A percentile compares a stretch with the other conserved stretches of the same genome.
These are phyloP conservation scores for Ophion slaviceki DNA, from an alignment of 2,888 invertebrate species.

Conservation along the genomic window DNA sequence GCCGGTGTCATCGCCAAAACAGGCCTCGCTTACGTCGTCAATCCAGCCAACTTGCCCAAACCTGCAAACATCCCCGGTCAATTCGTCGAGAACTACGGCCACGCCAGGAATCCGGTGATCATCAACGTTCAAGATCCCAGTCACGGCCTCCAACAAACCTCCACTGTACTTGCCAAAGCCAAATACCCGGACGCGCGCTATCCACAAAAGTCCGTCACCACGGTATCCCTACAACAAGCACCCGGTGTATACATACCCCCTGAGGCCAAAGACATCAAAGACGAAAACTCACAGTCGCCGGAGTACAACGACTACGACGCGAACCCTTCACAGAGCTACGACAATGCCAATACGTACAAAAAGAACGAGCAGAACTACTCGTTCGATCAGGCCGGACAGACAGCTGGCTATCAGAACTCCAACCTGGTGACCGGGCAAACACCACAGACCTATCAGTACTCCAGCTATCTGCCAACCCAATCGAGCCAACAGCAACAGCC, in stretches of 20 bases:
- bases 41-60: slow-evolving; percentile 69
- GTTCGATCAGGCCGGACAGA: slow-evolving; percentile 70
- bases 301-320: slow-evolving; percentile 76
- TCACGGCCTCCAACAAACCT: slow-evolving; percentile 50
- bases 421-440: slow-evolving; percentile 73
- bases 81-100: slow-evolving; percentile 36
- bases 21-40: slow-evolving; percentile 76
- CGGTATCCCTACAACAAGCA: slow-evolving; percentile 72
- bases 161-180: slow-evolving; percentile 65
- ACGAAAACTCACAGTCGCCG: slow-evolving; percentile 61
- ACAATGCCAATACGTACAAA: slow-evolving; percentile 62
- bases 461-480: slow-evolving; percentile 73
- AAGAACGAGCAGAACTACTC: slow-evolving; percentile 69
- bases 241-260: slow-evolving; percentile 75
- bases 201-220: slow-evolving; percentile 72
- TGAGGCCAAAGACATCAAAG: slow-evolving; percentile 64
- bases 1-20: slow-evolving; percentile 74
- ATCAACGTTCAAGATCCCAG: slow-evolving; percentile 57
- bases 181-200: slow-evolving; percentile 71
- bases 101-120: slow-evolving; percentile 48
- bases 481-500: slow-evolving; percentile 57
- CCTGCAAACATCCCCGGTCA: slow-evolving; percentile 63
- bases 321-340: slow-evolving; percentile 66
- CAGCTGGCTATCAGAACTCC: slow-evolving; percentile 69
- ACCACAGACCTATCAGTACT: slow-evolving; percentile 74